Evolutionary conservation across 2,797 vertebrate genomes (phyloP).

Genomic region (Sebastes oblongus): DNA sequence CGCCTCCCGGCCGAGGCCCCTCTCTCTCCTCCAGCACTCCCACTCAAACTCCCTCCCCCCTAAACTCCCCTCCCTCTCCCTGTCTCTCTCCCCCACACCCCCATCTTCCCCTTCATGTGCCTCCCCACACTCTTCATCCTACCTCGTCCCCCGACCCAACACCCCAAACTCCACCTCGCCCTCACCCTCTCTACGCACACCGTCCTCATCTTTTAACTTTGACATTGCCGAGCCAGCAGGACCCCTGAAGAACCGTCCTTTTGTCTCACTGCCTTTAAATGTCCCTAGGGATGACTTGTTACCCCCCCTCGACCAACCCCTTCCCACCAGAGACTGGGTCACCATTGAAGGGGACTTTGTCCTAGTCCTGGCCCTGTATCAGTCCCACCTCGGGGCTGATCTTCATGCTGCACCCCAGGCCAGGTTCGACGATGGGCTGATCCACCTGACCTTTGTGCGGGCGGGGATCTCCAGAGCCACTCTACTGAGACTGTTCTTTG

Average conservation of each 20-base stretch:
- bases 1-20: constrained; percentile 77
- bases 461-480: constrained; percentile 89
- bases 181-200: constrained; percentile 71
- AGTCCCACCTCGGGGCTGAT: constrained; percentile 89
- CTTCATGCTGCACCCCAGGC: constrained; percentile 89
- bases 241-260: constrained; percentile 70
- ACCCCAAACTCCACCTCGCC: constrained; percentile 78
- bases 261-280: constrained; percentile 58
- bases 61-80: constrained; percentile 80
- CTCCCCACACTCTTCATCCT: constrained; percentile 80
- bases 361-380: constrained; percentile 89
- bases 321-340: constrained; percentile 90
- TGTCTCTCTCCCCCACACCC: constrained; percentile 82
- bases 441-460: constrained; percentile 90
- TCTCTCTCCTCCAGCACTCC: constrained; percentile 84
- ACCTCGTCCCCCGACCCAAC: constrained; percentile 78
- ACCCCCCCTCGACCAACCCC: constrained; percentile 85
- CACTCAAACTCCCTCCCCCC: constrained; percentile 84
- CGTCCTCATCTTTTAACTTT: constrained; percentile 82
- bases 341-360: constrained; percentile 92
- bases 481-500: constrained; percentile 88
- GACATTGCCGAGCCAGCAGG: constrained; percentile 76
- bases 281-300: constrained; percentile 83
- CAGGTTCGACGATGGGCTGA: constrained; percentile 87
- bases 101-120: constrained; percentile 81